phyloP scores from a whole-genome alignment of 2,888 invertebrate species.

The Hydrotaea cyrtoneurina region DNA sequence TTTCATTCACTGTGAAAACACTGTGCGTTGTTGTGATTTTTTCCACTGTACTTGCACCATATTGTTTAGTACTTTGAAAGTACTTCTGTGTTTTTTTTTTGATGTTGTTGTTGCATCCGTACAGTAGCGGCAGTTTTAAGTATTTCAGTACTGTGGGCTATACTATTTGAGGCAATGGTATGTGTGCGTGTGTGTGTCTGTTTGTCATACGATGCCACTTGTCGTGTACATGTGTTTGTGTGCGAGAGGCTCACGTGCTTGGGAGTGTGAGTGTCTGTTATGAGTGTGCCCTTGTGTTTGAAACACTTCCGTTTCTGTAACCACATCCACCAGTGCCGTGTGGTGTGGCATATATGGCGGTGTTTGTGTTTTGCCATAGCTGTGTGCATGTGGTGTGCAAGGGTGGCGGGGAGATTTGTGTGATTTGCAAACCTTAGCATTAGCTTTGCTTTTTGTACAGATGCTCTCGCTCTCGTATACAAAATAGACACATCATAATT shows the following conservation, averaged over 20 bases:
- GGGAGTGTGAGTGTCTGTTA: not conserved
- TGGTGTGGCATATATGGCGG: not conserved
- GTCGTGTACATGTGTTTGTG: not conserved
- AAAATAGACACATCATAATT: slow-evolving; percentile 47
- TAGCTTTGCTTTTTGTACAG: slow-evolving; percentile 41
- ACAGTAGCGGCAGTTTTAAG: slow-evolving; percentile 59
- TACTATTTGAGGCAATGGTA: slow-evolving; percentile 22
- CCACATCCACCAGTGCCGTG: slow-evolving; percentile 51
- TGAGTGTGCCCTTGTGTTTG: slow-evolving; percentile 51
- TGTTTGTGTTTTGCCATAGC: not conserved
- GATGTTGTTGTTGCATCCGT: slow-evolving; percentile 5
- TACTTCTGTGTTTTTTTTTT: slow-evolving; percentile 55
- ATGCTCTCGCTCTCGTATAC: not conserved
- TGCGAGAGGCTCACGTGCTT: not conserved
- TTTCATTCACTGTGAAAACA: too few species aligned
- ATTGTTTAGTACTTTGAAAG: slow-evolving; percentile 65
- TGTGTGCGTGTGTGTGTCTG: slow-evolving; percentile 11
- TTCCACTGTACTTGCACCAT: slow-evolving; percentile 50
- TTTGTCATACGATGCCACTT: slow-evolving; percentile 21
- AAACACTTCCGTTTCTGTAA: slow-evolving; percentile 62
- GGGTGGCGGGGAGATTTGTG: not conserved
- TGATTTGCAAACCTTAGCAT: slow-evolving; percentile 23
- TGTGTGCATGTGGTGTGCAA: not conserved
- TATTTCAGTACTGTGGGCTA: slow-evolving; percentile 50
- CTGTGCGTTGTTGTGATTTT: too few species aligned